A percentile compares a stretch with the other conserved stretches of the same genome.
Conservation (phyloP, 2,888 invertebrate species). For the Argyresthia albistria region DNA sequence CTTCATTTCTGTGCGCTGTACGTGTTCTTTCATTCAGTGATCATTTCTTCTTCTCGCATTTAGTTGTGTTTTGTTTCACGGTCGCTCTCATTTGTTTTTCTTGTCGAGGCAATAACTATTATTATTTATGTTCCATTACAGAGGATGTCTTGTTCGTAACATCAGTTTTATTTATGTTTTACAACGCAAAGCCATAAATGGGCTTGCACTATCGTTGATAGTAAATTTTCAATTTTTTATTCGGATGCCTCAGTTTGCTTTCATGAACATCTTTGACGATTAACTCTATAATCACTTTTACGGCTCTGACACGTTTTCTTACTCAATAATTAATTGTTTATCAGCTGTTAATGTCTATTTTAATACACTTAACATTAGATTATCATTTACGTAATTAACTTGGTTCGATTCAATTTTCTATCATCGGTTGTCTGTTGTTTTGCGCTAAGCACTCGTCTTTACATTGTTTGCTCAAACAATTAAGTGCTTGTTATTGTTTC, state of each 20-base stretch:
- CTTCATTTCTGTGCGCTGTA: conserved; percentile 27
- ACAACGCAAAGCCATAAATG: not conserved
- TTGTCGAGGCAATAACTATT: conserved; percentile 3
- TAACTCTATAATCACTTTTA: not conserved
- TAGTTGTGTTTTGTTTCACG: conserved; percentile 31
- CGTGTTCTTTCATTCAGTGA: conserved; percentile 43
- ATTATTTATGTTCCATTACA: conserved; percentile 5
- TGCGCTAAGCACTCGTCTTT: no score
- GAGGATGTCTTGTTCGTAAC: conserved; percentile 1
- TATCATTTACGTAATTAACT: no score
- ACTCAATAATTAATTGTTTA: not conserved
- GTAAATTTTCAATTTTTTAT: not conserved
- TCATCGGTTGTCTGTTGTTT: no score
- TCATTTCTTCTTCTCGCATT: conserved; percentile 36
- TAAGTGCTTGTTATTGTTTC: not conserved
- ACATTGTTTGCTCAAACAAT: no score
- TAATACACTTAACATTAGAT: not conserved
- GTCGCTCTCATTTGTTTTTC: conserved; percentile 32
- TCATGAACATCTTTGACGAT: not conserved
- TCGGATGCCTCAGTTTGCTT: not conserved
- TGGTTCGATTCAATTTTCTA: no score
- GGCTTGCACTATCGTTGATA: conserved; percentile 1
- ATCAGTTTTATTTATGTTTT: conserved; percentile 1
- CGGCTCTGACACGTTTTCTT: not conserved
- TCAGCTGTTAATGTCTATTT: not conserved